Evolutionary conservation across 2,888 invertebrate species (phyloP).

Genomic region (Gonocerus acuteangulatus): DNA sequence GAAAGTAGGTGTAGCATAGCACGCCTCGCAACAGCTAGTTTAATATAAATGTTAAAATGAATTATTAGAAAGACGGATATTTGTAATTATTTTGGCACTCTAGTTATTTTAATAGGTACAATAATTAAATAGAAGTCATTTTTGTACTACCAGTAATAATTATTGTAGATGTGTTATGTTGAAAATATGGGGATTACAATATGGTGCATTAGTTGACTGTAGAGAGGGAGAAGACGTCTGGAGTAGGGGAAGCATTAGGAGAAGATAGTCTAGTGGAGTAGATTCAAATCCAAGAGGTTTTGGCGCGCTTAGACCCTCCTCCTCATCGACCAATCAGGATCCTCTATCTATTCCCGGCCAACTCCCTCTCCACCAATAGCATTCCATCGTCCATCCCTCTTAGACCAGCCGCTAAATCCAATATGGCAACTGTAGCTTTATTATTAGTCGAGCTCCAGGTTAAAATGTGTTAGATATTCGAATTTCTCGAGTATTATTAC

Average conservation of each 20-base stretch:
- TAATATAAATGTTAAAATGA: too few relatives aligned
- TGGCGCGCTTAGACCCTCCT: not conserved
- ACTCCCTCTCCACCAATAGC: constrained; percentile 2
- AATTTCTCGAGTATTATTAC: constrained; percentile 14
- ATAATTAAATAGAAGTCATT: too few relatives aligned
- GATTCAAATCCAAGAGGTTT: not conserved
- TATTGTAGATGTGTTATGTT: too few relatives aligned
- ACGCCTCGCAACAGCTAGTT: too few relatives aligned
- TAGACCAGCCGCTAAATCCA: constrained; percentile 33
- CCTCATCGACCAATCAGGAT: constrained; percentile 11
- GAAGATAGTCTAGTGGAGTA: not conserved
- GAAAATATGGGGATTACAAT: too few relatives aligned
- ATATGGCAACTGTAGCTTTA: constrained; percentile 36
- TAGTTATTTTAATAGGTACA: too few relatives aligned
- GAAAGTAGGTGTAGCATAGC: too few relatives aligned
- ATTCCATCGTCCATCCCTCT: not conserved
- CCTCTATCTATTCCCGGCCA: not conserved
- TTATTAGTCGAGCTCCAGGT: constrained; percentile 35
- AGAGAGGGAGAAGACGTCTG: too few relatives aligned
- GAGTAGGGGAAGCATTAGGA: not conserved
- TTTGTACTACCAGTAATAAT: too few relatives aligned
- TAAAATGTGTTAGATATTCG: constrained; percentile 35
- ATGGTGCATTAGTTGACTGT: too few relatives aligned
- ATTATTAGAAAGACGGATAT: too few relatives aligned
- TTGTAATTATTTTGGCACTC: too few relatives aligned